Evolutionary conservation across 2,888 invertebrate genomes (phyloP).

Genomic region (Drosophila kokeensis): DNA sequence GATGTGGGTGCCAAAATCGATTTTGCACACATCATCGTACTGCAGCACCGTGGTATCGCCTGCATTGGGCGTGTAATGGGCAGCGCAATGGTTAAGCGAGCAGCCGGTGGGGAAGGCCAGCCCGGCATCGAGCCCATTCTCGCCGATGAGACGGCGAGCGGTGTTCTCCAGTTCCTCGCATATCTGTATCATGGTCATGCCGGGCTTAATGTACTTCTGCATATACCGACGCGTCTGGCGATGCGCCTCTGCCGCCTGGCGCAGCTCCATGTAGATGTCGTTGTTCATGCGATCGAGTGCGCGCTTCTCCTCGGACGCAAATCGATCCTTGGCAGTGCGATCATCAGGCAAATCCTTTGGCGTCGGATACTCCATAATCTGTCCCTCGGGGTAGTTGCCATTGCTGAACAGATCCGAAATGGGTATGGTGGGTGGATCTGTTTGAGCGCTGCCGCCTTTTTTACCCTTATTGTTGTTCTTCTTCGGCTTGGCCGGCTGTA

Average conservation of each 20-base stretch:
- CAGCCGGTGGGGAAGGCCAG: conserved; percentile 99
- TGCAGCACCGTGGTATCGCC: conserved; percentile 97
- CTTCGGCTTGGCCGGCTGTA: conserved; percentile 81
- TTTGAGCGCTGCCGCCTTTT: conserved; percentile 86
- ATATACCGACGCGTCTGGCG: conserved; percentile 92
- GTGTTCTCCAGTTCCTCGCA: conserved; percentile 98
- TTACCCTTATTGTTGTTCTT: conserved; percentile 86
- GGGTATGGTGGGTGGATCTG: conserved; percentile 94
- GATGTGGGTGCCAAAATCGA: conserved; percentile 99
- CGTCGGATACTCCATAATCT: conserved; percentile 93
- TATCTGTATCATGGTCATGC: conserved; percentile 99
- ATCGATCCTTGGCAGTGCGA: conserved; percentile 93
- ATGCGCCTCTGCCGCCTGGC: conserved; percentile 99
- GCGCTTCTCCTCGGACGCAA: conserved; percentile 94
- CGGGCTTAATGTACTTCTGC: conserved; percentile 97
- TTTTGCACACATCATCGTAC: conserved; percentile 99
- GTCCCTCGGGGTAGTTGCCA: conserved; percentile 94
- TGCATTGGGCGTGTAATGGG: conserved; percentile 99
- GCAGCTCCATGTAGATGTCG: conserved; percentile 93
- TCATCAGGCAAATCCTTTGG: conserved; percentile 89
- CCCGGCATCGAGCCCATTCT: conserved; percentile 97
- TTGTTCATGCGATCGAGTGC: conserved; percentile 95
- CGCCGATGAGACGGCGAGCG: conserved; percentile 95
- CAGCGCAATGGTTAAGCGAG: conserved; percentile 99
- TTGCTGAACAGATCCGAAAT: conserved; percentile 94